Evolutionary conservation across 2,113 vertebrate genomes (phyloP).

Genomic region (Lagopus leucura): DNA sequence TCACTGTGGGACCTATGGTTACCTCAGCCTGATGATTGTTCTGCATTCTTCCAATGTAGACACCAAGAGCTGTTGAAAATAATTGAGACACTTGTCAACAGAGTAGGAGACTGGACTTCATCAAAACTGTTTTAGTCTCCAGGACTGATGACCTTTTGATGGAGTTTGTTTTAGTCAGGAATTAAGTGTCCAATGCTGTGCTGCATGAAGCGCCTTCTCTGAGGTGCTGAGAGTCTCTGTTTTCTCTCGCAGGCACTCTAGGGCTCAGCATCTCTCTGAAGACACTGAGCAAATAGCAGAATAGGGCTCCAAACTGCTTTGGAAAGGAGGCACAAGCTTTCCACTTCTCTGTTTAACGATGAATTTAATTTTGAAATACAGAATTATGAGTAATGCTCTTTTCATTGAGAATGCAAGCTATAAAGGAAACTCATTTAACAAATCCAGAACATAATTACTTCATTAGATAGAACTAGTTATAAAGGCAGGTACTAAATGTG

Average conservation of each 20-base stretch:
- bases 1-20: conserved; percentile 80
- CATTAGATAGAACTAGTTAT: not conserved
- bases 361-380: conserved; percentile 1
- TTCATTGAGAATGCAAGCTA: not conserved
- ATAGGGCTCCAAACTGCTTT: conserved; percentile 20
- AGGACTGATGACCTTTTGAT: conserved; percentile 89
- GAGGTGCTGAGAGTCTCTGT: conserved; percentile 25
- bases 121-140: conserved; percentile 89
- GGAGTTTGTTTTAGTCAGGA: conserved; percentile 84
- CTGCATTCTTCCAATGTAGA: conserved; percentile 90
- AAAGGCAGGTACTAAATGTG: not conserved
- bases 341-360: not conserved
- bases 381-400: not conserved
- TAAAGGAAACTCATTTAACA: conserved; percentile 9
- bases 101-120: conserved; percentile 85
- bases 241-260: not conserved
- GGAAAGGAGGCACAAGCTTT: conserved; percentile 56
- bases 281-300: conserved; percentile 3
- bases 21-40: conserved; percentile 83
- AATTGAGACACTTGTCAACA: conserved; percentile 95
- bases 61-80: conserved; percentile 95
- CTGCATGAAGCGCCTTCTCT: conserved; percentile 58
- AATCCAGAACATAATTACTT: conserved; percentile 8
- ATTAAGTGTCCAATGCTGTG: conserved; percentile 76
- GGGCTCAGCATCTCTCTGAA: not conserved